phyloP scores from a whole-genome alignment of 2,888 invertebrate species.

The Miltochrista miniata region DNA sequence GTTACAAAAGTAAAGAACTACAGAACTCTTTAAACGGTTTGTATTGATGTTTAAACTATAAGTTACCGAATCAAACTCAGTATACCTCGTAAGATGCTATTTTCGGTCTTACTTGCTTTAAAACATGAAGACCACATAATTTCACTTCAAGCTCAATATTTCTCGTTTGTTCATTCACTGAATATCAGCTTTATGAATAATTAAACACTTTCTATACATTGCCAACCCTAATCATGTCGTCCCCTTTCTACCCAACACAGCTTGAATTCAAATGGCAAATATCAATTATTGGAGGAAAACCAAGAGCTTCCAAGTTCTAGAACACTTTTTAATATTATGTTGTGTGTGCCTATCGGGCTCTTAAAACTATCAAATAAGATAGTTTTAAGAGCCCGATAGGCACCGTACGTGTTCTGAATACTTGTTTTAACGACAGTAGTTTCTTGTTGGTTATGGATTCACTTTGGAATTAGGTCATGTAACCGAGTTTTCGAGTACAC shows the following conservation, averaged over 20 bases:
- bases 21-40: too few species aligned
- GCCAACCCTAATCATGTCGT: conserved; percentile 7
- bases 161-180: too few species aligned
- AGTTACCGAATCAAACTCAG: too few species aligned
- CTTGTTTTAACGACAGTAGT: conserved; percentile 21
- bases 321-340: conserved; percentile 38
- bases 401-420: conserved; percentile 32
- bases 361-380: too few species aligned
- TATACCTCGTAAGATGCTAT: too few species aligned
- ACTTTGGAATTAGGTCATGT: conserved; percentile 7
- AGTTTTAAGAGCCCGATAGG: conserved; percentile 35
- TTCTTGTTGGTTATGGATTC: conserved; percentile 23
- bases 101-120: too few species aligned
- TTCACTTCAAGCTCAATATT: too few species aligned
- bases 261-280: conserved; percentile 70
- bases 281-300: conserved; percentile 55
- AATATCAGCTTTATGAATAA: not conserved
- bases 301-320: conserved; percentile 18
- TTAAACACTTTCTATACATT: not conserved
- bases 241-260: conserved; percentile 43
- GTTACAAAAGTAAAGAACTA: too few species aligned
- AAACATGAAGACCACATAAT: too few species aligned
- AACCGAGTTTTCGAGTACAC: not conserved
- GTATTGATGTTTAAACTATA: too few species aligned
- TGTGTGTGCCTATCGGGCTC: conserved; percentile 39